Percentiles rank a stretch among this genome's conserved stretches.
Evolutionary conservation across 2,797 vertebrate species (phyloP).

Genomic region (Acanthopagrus latus): DNA sequence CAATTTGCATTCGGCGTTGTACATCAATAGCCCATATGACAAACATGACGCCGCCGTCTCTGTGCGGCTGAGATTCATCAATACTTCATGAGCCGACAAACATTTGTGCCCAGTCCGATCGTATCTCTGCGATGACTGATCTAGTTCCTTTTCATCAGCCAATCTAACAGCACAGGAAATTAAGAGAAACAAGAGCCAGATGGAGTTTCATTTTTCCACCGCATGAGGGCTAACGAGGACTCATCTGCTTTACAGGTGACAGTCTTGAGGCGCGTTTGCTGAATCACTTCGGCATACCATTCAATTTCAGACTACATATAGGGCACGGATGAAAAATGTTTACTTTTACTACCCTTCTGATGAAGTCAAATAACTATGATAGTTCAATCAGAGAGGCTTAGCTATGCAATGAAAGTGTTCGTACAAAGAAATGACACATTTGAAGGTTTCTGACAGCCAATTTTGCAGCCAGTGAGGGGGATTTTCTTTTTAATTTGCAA

Average conservation of each 20-base stretch:
- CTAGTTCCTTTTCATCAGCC: slow-evolving; percentile 43
- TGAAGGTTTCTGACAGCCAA: slow-evolving; percentile 59
- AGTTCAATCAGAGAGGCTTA: slow-evolving; percentile 36
- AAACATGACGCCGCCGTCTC: slow-evolving; percentile 50
- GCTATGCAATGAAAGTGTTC: slow-evolving; percentile 31
- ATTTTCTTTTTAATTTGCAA: slow-evolving; percentile 25
- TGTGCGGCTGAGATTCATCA: slow-evolving; percentile 58
- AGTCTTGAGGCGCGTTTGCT: slow-evolving; percentile 8
- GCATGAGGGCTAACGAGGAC: slow-evolving; percentile 43
- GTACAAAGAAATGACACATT: slow-evolving; percentile 48
- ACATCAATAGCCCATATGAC: slow-evolving; percentile 64
- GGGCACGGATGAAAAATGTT: slow-evolving; percentile 2
- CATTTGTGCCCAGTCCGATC: slow-evolving; percentile 53
- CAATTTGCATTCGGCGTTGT: slow-evolving; percentile 48
- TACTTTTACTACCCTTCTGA: slow-evolving; percentile 16
- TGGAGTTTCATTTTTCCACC: slow-evolving; percentile 34
- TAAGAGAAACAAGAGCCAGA: slow-evolving; percentile 59
- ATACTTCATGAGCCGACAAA: slow-evolving; percentile 71
- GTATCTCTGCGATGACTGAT: slow-evolving; percentile 55
- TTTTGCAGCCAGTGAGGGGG: slow-evolving; percentile 26
- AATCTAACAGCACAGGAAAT: slow-evolving; percentile 70
- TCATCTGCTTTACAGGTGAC: slow-evolving; percentile 23
- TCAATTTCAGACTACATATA: slow-evolving; percentile 1
- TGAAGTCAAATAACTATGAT: slow-evolving; percentile 4
- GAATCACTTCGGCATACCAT: background rate